Conservation (phyloP, 2,113 vertebrate genomes). For the Lates calcarifer region DNA sequence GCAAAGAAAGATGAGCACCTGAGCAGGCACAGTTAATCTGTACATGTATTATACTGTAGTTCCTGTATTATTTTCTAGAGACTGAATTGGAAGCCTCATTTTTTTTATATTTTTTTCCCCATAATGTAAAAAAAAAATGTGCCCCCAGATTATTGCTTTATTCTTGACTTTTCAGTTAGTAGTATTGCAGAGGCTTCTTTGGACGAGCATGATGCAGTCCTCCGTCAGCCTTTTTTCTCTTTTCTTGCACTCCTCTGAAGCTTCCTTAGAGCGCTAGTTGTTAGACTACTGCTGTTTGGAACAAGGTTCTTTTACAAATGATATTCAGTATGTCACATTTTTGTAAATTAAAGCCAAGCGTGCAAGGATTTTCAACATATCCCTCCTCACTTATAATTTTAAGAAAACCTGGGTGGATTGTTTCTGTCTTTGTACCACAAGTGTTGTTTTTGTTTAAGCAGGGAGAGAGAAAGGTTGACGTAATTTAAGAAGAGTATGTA, state of each 20-base stretch:
- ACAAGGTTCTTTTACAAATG: slow-evolving; percentile 53
- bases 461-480: slow-evolving; percentile 6
- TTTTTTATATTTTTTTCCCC: slow-evolving; percentile 33
- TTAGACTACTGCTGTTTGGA: background rate
- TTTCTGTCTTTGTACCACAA: slow-evolving; percentile 14
- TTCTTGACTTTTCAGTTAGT: slow-evolving; percentile 12
- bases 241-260: slow-evolving; percentile 39
- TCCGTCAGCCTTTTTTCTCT: slow-evolving; percentile 35
- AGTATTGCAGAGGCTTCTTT: slow-evolving; percentile 56
- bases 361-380: slow-evolving; percentile 61
- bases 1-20: slow-evolving; percentile 31
- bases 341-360: slow-evolving; percentile 56
- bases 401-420: slow-evolving; percentile 11
- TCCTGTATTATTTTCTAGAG: slow-evolving; percentile 55
- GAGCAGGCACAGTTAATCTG: slow-evolving; percentile 43
- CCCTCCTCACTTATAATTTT: slow-evolving; percentile 33
- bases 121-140: slow-evolving; percentile 23
- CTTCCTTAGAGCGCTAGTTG: background rate
- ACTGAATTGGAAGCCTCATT: slow-evolving; percentile 24
- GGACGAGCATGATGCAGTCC: slow-evolving; percentile 80
- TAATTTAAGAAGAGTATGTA: slow-evolving; percentile 50
- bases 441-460: slow-evolving; percentile 17
- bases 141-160: slow-evolving; percentile 12
- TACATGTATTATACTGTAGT: slow-evolving; percentile 31
- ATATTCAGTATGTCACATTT: slow-evolving; percentile 54